A percentile compares a stretch with the other conserved stretches of the same genome.
These are phyloP conservation scores for Otocyon megalotis DNA, from an alignment of 2,113 vertebrate species.

Conservation along the genomic window DNA sequence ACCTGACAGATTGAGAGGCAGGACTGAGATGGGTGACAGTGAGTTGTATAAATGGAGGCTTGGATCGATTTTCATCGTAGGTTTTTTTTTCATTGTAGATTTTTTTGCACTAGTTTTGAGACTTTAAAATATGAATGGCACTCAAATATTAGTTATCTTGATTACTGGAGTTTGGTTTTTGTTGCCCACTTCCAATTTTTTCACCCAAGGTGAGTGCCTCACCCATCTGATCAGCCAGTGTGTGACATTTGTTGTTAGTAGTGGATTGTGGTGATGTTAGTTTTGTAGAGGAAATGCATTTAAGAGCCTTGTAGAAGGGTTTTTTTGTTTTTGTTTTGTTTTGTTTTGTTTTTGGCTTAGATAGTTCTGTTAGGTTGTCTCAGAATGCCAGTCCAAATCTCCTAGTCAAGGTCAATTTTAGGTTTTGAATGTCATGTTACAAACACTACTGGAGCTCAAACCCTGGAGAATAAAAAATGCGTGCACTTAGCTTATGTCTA, in stretches of 20 bases:
- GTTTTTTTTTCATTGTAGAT: background rate
- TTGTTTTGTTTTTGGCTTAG: too few relatives aligned
- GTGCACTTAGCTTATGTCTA: background rate
- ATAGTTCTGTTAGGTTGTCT: background rate
- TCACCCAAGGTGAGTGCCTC: background rate
- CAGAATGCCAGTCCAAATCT: background rate
- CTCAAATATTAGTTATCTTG: background rate
- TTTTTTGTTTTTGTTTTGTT: too few relatives aligned
- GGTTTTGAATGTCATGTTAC: constrained; percentile 35
- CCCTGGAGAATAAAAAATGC: constrained; percentile 30
- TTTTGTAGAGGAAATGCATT: background rate
- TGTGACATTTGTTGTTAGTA: background rate
- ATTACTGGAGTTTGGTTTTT: background rate
- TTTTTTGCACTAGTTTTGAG: background rate
- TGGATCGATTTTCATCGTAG: background rate
- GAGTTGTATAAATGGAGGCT: background rate
- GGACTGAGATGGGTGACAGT: background rate
- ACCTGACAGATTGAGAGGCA: background rate
- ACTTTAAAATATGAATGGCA: constrained; percentile 23
- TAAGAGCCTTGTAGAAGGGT: background rate
- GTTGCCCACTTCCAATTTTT: background rate
- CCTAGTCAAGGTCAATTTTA: constrained; percentile 26
- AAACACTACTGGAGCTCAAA: background rate
- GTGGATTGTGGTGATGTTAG: background rate
- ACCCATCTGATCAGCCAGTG: background rate